Base-by-base conservation (phyloP, 2,888 invertebrate species). In the Mesochorus sp. region DNA sequence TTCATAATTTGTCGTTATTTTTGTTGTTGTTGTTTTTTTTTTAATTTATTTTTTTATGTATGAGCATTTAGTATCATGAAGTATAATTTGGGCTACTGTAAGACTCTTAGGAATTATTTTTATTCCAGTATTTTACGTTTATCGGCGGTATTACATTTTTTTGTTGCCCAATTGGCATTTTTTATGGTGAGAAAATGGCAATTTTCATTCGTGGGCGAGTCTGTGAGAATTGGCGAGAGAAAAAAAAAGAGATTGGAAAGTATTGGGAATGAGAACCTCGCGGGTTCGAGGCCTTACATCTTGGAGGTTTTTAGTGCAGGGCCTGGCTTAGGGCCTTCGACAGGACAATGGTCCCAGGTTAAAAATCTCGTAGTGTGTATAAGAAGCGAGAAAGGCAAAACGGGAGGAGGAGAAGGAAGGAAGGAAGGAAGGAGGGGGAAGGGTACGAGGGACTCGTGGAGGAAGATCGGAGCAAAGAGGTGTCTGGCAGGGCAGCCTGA, bases 291-390 rank as follows among this genome's bases (percentile, higher is more conserved):
- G 62, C 51, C 42, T 82, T 76, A 64, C 75, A 75, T 74, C 66
- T 78, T 44, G 8, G 21, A 3, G 39, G 59, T n/a, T 76, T 80
- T 80, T 79, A 70, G 77, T 71, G 71, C 74, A 72, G 77, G 34
- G 42, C 24, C n/a, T 12, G 79, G 74, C 76, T 67, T 70, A 68
- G 77, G 79, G 77, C 81, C 80, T 81, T 82, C 80, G 80, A 81
- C 80, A 74, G 82, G 81, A 82, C 82, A 83, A 82, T 82, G 83
- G 83, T 81, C 81, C 74, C 80, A 67, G 77, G 71, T 59, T 71
- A 61, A 75, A 80, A 81, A 61, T 76, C 78, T 66, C 47, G n/a
- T n/a, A n/a, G n/a, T 39, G 26, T 47, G 62, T 62, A 31, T 12
- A 47, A 51, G 51, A 66, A 19, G 51, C 34, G 37, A 8, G 49